Percentiles rank a stretch among this genome's conserved stretches.
phyloP scores from a whole-genome alignment of 2,113 vertebrate genomes.

The Hipposideros armiger region DNA sequence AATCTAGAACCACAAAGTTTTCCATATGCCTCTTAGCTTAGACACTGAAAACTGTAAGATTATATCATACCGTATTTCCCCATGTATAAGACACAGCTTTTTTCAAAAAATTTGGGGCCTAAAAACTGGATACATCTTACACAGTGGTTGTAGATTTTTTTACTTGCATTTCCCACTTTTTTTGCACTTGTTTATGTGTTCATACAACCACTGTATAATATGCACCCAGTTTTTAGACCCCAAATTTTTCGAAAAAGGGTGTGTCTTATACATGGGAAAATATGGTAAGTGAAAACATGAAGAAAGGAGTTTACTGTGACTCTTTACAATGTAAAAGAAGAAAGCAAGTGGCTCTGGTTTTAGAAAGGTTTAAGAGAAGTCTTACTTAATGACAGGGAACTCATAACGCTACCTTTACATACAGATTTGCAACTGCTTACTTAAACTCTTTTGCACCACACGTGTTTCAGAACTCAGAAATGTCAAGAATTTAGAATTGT shows the following conservation, averaged over 20 bases:
- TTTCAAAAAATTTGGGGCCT: too few species aligned
- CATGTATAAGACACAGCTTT: too few species aligned
- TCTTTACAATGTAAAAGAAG: neutral
- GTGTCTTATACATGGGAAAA: too few species aligned
- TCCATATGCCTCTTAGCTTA: neutral
- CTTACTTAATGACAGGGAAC: neutral
- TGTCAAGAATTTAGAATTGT: conserved; percentile 28
- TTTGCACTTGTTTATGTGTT: too few species aligned
- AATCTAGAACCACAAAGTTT: neutral
- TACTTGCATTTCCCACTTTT: too few species aligned
- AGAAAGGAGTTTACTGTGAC: neutral
- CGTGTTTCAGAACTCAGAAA: conserved; percentile 46
- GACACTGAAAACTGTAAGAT: neutral
- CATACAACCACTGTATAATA: too few species aligned
- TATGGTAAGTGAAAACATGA: neutral
- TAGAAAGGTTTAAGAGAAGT: neutral
- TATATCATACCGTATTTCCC: neutral
- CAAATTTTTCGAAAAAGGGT: too few species aligned
- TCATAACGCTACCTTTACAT: neutral
- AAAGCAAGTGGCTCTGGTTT: neutral
- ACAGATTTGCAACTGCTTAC: neutral
- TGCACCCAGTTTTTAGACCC: too few species aligned
- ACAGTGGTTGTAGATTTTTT: too few species aligned
- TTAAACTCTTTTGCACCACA: neutral
- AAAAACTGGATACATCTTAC: too few species aligned